Base-by-base conservation (phyloP, 2,113 vertebrate genomes). In the Coregonus clupeaformis region DNA sequence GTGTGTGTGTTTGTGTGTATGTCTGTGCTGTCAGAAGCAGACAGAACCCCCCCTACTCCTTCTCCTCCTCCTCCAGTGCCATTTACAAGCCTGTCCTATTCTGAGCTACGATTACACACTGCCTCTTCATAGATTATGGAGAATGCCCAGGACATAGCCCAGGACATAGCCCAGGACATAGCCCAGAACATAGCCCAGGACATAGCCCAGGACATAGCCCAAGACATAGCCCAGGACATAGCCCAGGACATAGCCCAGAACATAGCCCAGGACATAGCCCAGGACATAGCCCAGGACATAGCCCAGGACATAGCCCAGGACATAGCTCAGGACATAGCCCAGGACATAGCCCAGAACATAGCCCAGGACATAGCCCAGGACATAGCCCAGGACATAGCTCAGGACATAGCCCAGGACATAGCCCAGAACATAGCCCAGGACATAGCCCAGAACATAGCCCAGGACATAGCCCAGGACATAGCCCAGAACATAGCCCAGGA, bases 31-130 rank as follows among this genome's bases (percentile, higher is more conserved):
- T 68, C 6, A 13, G 29, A 55, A 65, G 30, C 45, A 52, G 62
- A 65, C 59, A 57, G 55, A 55, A 74, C 20, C 29, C 30, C 64
- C 66, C 36, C 9, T 2, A 42, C 36, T 42, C 36, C 9, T 42
- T 42, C 49, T 69, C 59, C 57, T 72, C 68, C 32, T 32, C 70
- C 20, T 69, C 22, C 69, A 20, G 59, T 57, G 60, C 36, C 74
- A 60, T 69, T 69, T 49, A 32, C 52, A 52, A 32, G 49, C 59
- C 36, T 70, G 68, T 52, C 47, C 59, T 84, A 64, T 78, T 80
- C 69, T 76, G 49, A 68, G 49, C 25, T 25, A 25, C 14, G 73
- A 72, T 59, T 59, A 27, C 69, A 71, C 68, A 36, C 32, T 68
- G 30, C 66, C 66, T 42, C 66, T 68, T 42, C 66, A 42, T 32